Conservation (phyloP, 2,888 invertebrate genomes). For the Sympetrum striolatum region DNA sequence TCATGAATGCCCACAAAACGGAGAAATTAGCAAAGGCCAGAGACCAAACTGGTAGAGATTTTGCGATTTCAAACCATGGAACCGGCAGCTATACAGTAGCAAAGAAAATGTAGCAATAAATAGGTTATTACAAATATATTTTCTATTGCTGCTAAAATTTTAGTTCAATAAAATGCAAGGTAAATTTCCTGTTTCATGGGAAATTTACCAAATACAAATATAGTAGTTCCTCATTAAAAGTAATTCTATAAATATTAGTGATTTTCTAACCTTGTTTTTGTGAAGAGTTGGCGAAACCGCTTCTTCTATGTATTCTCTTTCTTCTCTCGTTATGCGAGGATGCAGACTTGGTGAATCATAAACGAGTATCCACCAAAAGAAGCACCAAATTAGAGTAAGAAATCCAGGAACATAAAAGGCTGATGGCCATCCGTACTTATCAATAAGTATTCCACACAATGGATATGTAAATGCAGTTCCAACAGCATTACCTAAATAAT, state of each 20-base stretch:
- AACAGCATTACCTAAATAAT: slow-evolving; percentile 21
- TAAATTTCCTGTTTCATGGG: too few relatives aligned
- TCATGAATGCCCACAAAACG: slow-evolving; percentile 40
- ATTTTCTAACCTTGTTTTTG: slow-evolving; percentile 5
- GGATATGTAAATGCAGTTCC: slow-evolving; percentile 54
- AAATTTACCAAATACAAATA: too few relatives aligned
- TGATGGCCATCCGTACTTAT: slow-evolving; percentile 72
- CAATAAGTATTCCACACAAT: slow-evolving; percentile 56
- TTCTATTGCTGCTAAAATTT: too few relatives aligned
- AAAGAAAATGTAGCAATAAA: too few relatives aligned
- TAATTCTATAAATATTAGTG: too few relatives aligned
- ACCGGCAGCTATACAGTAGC: neutral
- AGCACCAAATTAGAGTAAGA: slow-evolving; percentile 70
- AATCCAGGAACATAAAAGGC: slow-evolving; percentile 73
- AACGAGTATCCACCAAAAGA: slow-evolving; percentile 68
- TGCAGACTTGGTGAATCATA: slow-evolving; percentile 71
- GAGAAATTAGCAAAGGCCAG: neutral
- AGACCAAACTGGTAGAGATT: slow-evolving; percentile 49
- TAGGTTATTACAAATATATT: too few relatives aligned
- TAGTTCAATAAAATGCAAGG: too few relatives aligned
- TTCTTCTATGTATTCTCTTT: slow-evolving; percentile 66
- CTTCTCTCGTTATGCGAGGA: slow-evolving; percentile 68
- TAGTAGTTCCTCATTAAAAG: too few relatives aligned
- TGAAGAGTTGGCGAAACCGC: slow-evolving; percentile 54
- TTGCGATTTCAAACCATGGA: slow-evolving; percentile 4